Evolutionary conservation across 2,113 vertebrate species (phyloP), one percentile per base, ranked within the genome.

Genomic region (Girardinichthys multiradiatus): DNA sequence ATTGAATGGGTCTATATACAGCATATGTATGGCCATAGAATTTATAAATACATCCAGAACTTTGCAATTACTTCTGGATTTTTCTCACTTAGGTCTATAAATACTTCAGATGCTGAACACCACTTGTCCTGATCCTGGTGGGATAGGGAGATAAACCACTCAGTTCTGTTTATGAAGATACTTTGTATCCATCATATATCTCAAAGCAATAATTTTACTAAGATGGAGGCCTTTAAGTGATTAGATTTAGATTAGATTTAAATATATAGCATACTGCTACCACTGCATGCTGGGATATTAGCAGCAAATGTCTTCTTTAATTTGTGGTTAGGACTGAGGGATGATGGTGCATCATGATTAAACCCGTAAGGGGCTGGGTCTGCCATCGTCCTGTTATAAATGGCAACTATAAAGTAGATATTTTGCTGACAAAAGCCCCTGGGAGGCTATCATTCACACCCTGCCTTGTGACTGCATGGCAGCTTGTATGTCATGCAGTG

Each of bases 351-450:
- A 76, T 78, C 66, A 82, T 27, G 1, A 90, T 90, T 74, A 79
- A 76, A 78, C 69, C 76, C 82, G 13, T 21, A 73, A 80, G 70
- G 78, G 67, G 35, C 79, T 51, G 39, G 29, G 79, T 68, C 77
- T 80, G 87, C 75, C 75, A 33, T 24, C 61, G n/a, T 60, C 5
- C 30, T 45, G 57, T 86, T 81, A 90, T 84, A 81, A 70, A 91
- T 88, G 65, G 82, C 45, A 12, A 28, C 57, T 72, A 90, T 89
- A 87, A 92, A 90, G 68, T 58, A 42, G 54, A 51, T 63, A 70
- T 81, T 89, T 78, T 83, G 79, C 91, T 88, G 89, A 90, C 85
- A 80, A 68, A 76, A 76, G 68, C 80, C 82, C 68, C 76, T 57
- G 64, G 77, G 81, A 77, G 70, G 64, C 57, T 57, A 92, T 92